Evolutionary conservation across 2,113 vertebrate genomes (phyloP), one percentile per base, ranked within the genome.

Genomic region (Melanerpes aurifrons): DNA sequence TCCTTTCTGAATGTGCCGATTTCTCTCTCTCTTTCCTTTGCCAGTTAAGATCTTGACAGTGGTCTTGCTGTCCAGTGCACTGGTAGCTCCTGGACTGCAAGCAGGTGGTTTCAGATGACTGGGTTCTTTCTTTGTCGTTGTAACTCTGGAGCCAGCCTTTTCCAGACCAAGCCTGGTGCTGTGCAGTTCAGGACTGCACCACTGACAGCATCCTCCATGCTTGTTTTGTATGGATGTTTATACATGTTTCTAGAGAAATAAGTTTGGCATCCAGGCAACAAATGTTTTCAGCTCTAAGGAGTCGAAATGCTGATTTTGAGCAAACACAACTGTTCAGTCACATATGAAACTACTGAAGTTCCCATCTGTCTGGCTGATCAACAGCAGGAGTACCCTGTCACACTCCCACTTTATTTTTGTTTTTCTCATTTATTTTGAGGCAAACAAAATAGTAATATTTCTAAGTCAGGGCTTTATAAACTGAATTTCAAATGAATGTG

Each of bases 1-100:
- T 96, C 85, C 91, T 94, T 82, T 94, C 79, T 86, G 58, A 77
- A 75, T 64, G 56, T 86, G 89, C 82, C 91, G 91, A 83, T 90
- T 86, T 91, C 56, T 85, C 75, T 91, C 57, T 94, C 47, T 21
- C 70, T 87, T 90, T 80, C 85, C 71, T 67, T 72, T 1, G 3
- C 76, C 56, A 88, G 6, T 83, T 89, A 75, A 40, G 79, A 48
- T 87, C 90, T 95, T 92, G 87, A 91, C 80, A 88, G 91, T 94
- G 89, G 54, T 82, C 69, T 50, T 58, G 35, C 79, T 87, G 75
- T 90, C 43, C 4, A 1, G 6, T 56, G 67, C 24, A 37, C 15
- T 56, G 5, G 50, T 25, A 75, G 92, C 82, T 92, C 4, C 77
- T 73, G 73, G 58, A 5, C 16, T 68, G 62, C 10, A 14, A 85